Conservation (phyloP, 2,888 invertebrate genomes). For the Drosophila neotestacea region DNA sequence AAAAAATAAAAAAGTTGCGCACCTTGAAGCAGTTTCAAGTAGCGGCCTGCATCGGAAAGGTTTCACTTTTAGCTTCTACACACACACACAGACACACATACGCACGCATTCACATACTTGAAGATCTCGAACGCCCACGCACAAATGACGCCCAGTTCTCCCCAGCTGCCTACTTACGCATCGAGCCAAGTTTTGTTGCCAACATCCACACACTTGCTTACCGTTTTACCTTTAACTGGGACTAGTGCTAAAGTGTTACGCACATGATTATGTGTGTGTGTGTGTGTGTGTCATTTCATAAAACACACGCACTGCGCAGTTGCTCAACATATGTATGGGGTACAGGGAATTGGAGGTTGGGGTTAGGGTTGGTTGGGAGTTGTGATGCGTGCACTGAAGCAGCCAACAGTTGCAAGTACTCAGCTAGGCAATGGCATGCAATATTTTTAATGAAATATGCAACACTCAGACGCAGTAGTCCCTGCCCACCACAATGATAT, state of each 20-base stretch:
- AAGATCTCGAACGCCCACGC: constrained; percentile 58
- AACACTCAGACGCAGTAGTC: constrained; percentile 56
- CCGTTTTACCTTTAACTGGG: constrained; percentile 32
- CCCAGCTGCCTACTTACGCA: constrained; percentile 55
- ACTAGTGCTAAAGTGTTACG: constrained; percentile 68
- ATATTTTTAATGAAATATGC: constrained; percentile 79
- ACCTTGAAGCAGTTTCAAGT: constrained; percentile 32
- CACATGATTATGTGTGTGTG: constrained; percentile 40
- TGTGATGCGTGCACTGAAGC: constrained; percentile 46
- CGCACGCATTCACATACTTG: background rate
- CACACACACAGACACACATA: constrained; percentile 2
- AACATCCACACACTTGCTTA: constrained; percentile 41
- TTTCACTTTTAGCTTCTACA: constrained; percentile 38
- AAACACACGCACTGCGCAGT: constrained; percentile 28
- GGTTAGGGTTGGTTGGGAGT: constrained; percentile 10
- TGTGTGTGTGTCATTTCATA: constrained; percentile 48
- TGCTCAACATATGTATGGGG: constrained; percentile 26
- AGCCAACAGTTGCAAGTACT: constrained; percentile 31
- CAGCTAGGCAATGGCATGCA: constrained; percentile 54
- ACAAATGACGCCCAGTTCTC: constrained; percentile 47
- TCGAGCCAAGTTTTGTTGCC: constrained; percentile 12
- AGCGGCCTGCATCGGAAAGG: constrained; percentile 45
- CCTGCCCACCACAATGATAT: background rate
- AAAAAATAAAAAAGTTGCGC: constrained; percentile 44
- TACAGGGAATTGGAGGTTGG: constrained; percentile 19